Percentiles rank a stretch among this genome's conserved stretches.
Conservation (phyloP, 2,113 vertebrate genomes). For the Polypterus bichir region DNA sequence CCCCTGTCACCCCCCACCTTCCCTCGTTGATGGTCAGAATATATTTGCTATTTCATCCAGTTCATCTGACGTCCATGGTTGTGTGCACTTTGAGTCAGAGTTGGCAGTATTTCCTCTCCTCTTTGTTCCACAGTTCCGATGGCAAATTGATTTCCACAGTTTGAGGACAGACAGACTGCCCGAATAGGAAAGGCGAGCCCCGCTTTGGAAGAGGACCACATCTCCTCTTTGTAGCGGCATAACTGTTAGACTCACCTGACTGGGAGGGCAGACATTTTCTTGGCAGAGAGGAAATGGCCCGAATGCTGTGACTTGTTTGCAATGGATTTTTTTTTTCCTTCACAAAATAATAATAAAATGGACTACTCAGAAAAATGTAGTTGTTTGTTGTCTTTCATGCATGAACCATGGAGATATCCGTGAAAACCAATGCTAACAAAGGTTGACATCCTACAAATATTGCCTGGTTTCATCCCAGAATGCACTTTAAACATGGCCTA, state of each 20-base stretch:
- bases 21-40: no score
- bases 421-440: no score
- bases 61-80: no score
- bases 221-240: constrained; percentile 32
- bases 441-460: no score
- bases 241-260: constrained; percentile 57
- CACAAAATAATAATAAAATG: constrained; percentile 23
- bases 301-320: constrained; percentile 36
- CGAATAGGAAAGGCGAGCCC: constrained; percentile 49
- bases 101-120: constrained; percentile 64
- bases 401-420: constrained; percentile 34
- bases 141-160: constrained; percentile 96
- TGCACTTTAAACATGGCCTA: no score
- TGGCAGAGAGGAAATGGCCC: constrained; percentile 40
- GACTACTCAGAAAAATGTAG: constrained; percentile 37
- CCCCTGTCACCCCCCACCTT: no score
- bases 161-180: constrained; percentile 74
- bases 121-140: constrained; percentile 79
- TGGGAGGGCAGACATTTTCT: constrained; percentile 52
- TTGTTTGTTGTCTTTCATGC: constrained; percentile 40
- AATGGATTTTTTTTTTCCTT: constrained; percentile 27
- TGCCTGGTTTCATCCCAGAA: no score
- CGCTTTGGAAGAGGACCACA: no score
- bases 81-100: constrained; percentile 53
- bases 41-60: no score